These are phyloP conservation scores for Puffinus mauretanicus DNA, from an alignment of 2,113 vertebrate genomes.

Conservation along the genomic window DNA sequence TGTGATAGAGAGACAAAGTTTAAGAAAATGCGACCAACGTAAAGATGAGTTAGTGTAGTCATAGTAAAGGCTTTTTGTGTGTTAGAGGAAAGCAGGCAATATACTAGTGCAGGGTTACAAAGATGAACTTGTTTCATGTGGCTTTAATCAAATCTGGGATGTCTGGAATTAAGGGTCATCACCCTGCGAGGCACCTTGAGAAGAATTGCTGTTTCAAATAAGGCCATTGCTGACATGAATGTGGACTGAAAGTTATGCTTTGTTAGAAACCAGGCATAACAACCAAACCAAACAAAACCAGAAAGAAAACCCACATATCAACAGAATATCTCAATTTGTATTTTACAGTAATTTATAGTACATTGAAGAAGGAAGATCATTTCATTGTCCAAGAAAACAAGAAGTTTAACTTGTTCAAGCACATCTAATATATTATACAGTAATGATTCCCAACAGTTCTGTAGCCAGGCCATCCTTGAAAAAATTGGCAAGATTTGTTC, in stretches of 20 bases:
- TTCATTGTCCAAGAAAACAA: not conserved
- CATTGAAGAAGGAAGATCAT: not conserved
- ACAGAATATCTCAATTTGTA: constrained; percentile 30
- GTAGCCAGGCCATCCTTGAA: not conserved
- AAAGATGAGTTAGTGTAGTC: not conserved
- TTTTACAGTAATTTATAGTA: constrained; percentile 1
- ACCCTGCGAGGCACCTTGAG: constrained; percentile 41
- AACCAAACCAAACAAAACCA: constrained; percentile 46
- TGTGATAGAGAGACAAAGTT: not conserved
- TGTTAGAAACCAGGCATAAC: constrained; percentile 46
- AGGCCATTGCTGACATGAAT: constrained; percentile 38
- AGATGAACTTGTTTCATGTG: constrained; percentile 52
- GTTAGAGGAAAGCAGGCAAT: not conserved
- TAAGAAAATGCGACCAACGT: not conserved
- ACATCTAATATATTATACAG: constrained; percentile 9
- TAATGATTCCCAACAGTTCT: not conserved
- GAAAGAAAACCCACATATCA: constrained; percentile 30
- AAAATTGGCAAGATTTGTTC: not conserved
- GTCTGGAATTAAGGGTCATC: constrained; percentile 39
- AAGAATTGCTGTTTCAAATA: constrained; percentile 58
- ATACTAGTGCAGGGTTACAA: not conserved
- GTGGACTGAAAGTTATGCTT: constrained; percentile 34
- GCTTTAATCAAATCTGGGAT: constrained; percentile 58
- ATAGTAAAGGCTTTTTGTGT: not conserved
- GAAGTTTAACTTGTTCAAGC: constrained; percentile 16